Conservation (phyloP, 2,797 vertebrate species). For the Masticophis lateralis region DNA sequence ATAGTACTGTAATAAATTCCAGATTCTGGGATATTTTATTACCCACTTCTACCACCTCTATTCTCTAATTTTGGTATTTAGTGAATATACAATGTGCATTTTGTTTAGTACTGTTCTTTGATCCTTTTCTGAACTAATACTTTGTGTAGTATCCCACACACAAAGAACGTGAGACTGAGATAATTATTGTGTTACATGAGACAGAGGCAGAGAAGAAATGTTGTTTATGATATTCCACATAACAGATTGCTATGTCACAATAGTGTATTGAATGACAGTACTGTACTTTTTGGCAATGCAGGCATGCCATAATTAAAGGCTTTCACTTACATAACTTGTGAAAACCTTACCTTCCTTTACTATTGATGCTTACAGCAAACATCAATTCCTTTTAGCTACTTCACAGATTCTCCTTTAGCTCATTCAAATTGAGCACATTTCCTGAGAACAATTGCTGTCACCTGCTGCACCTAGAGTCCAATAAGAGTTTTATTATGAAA, state of each 20-base stretch:
- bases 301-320: background rate
- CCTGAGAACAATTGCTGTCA: background rate
- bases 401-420: background rate
- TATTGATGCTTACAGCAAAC: background rate
- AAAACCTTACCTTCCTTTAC: background rate
- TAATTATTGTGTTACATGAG: background rate
- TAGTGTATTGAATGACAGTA: background rate
- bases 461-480: background rate
- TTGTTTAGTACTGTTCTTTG: background rate
- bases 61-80: background rate
- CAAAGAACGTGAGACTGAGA: background rate
- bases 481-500: background rate
- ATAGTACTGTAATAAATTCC: background rate
- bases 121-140: background rate
- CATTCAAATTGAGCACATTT: background rate
- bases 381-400: background rate
- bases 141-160: background rate
- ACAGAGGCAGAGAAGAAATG: background rate
- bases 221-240: background rate
- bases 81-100: background rate
- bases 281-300: background rate
- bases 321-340: background rate
- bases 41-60: background rate
- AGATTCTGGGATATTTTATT: background rate
- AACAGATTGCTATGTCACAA: background rate